These are phyloP conservation scores for Pachypanchax playfairii DNA, from an alignment of 2,113 vertebrate genomes.

Conservation along the genomic window DNA sequence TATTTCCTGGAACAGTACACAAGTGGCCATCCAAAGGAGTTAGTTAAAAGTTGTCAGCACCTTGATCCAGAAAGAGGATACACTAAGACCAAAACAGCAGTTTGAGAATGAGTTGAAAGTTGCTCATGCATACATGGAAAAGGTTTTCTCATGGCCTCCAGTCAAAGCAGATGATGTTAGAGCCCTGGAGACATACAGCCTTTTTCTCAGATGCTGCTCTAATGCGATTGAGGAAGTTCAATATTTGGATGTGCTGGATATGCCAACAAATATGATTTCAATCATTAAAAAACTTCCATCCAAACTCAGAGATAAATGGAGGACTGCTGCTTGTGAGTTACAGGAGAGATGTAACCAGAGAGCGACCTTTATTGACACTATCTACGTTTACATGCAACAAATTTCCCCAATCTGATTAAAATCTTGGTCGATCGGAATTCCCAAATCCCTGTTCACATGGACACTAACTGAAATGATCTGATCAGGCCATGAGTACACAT, in stretches of 20 bases:
- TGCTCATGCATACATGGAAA: neutral
- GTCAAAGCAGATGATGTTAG: neutral
- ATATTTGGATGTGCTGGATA: neutral
- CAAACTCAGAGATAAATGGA: neutral
- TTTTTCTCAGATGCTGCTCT: slow-evolving; percentile 1
- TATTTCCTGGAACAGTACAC: neutral
- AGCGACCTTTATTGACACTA: neutral
- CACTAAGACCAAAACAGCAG: neutral
- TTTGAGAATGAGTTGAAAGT: slow-evolving; percentile 5
- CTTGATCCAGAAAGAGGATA: neutral
- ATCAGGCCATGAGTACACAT: too few species aligned
- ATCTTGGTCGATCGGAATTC: too few species aligned
- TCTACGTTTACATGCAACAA: too few species aligned
- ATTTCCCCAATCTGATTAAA: too few species aligned
- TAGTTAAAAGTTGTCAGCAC: neutral
- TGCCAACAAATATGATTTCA: neutral
- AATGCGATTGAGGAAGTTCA: neutral
- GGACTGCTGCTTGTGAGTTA: neutral
- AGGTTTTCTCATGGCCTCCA: neutral
- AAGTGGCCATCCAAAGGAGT: neutral
- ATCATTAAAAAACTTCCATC: neutral
- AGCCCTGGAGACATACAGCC: neutral
- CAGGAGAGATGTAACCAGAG: neutral
- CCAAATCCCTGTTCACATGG: too few species aligned
- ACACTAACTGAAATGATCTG: too few species aligned